Evolutionary conservation across 1,140 invertebrate species (phyloP).

Genomic region (Whitmania pigra): DNA sequence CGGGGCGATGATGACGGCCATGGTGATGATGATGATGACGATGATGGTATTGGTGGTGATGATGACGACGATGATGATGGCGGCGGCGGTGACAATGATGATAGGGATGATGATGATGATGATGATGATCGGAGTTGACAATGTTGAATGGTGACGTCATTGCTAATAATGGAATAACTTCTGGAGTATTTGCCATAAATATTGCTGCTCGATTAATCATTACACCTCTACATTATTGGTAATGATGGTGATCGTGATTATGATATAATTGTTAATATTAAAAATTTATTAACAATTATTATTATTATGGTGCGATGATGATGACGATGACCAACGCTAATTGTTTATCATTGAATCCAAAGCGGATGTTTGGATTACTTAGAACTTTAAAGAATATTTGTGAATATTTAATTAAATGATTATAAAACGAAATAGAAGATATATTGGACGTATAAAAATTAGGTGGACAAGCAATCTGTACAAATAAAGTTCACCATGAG

Average conservation of each 20-base stretch:
- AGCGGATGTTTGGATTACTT: no score
- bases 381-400: no score
- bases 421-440: no score
- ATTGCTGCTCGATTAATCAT: not conserved
- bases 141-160: not conserved
- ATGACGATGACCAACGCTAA: no score
- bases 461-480: no score
- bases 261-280: not conserved
- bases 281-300: not conserved
- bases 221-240: not conserved
- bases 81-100: no score
- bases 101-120: slow-evolving; percentile 12
- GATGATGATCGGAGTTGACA: slow-evolving; percentile 3
- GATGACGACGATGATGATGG: slow-evolving; percentile 7
- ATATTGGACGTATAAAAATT: no score
- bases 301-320: not conserved
- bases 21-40: slow-evolving; percentile 12
- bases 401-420: no score
- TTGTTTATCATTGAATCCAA: no score
- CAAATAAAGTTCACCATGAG: no score
- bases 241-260: not conserved
- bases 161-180: not conserved
- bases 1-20: not conserved
- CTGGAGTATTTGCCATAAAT: not conserved
- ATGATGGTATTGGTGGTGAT: slow-evolving; percentile 5